Evolutionary conservation across 2,113 vertebrate species (phyloP).

Genomic region (Rhinolophus ferrumequinum): DNA sequence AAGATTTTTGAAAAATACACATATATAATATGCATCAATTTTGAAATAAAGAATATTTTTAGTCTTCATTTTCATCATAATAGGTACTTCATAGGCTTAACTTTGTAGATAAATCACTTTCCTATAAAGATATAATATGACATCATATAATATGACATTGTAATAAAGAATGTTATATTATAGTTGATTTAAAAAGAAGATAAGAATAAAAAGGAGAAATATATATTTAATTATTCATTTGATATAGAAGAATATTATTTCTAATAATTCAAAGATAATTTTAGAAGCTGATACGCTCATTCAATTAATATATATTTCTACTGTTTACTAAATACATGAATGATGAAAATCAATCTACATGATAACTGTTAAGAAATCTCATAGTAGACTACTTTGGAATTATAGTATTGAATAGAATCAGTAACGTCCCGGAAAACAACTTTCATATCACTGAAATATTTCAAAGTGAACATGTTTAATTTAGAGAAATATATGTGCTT

Average conservation of each 20-base stretch:
- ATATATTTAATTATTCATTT: neutral
- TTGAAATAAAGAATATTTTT: neutral
- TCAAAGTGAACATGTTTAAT: constrained; percentile 2
- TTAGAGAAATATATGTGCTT: neutral
- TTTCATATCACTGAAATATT: neutral
- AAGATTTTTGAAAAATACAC: neutral
- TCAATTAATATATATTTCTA: neutral
- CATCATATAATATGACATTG: no score
- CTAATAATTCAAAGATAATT: neutral
- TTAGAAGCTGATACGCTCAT: neutral
- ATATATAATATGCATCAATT: neutral
- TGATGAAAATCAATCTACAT: neutral
- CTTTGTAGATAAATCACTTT: neutral
- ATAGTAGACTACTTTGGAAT: neutral
- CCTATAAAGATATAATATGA: neutral
- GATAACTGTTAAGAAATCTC: neutral
- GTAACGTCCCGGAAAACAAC: neutral
- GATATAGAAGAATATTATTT: neutral
- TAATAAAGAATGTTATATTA: neutral
- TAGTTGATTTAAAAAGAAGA: neutral
- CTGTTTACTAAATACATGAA: neutral
- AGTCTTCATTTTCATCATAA: neutral
- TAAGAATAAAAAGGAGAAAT: neutral
- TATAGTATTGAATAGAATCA: neutral
- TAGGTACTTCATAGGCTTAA: neutral